Base-by-base conservation (phyloP, 1,140 invertebrate genomes). In the Pogonognathellus flavescens region DNA sequence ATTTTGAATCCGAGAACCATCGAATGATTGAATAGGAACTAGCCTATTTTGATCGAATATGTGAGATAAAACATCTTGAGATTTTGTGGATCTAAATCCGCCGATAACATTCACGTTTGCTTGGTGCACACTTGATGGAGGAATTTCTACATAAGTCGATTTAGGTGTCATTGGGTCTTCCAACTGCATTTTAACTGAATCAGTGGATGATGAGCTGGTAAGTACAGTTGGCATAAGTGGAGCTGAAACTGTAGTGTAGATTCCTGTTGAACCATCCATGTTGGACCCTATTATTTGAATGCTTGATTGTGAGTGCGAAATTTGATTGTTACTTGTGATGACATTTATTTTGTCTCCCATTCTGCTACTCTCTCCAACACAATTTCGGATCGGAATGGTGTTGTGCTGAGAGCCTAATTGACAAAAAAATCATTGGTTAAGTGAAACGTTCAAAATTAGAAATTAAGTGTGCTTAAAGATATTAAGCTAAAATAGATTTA, bases 111-210 rank as follows among this genome's bases (percentile, higher is more conserved):
- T 87, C 20, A 90, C 88, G 83, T 90, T 91, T 16, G 89, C 87
- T 57, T 90, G 90, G 83, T 91, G 89, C 9, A 89, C 83, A 82
- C 89, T 91, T 11, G 90, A 90, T 41, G 89, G 87, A 41, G 90
- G 85, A 18, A 52, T 57, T 59, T 87, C 72, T 20, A 80, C 66
- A 50, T 49, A 55, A 76, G n/a, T 16, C 49, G 70, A 49, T 16
- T 76, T 76, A 9, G 70, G 16, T 4, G 7, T 18, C 2, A n/a
- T 0, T 76, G 25, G 16, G 6, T 76, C 59, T 62, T 62, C 59
- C n/a, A 62, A 18, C 1, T 13, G 8, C 20, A 62, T n/a, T 20
- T 62, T 62, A 1, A 62, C 18, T n/a, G 59, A 62, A 18, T 62
- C 70, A 5, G 70, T n/a, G 1, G 70, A 76, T 6, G 31, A 41